Base-by-base conservation (phyloP, 2,113 vertebrate species). In the Delphinapterus leucas region DNA sequence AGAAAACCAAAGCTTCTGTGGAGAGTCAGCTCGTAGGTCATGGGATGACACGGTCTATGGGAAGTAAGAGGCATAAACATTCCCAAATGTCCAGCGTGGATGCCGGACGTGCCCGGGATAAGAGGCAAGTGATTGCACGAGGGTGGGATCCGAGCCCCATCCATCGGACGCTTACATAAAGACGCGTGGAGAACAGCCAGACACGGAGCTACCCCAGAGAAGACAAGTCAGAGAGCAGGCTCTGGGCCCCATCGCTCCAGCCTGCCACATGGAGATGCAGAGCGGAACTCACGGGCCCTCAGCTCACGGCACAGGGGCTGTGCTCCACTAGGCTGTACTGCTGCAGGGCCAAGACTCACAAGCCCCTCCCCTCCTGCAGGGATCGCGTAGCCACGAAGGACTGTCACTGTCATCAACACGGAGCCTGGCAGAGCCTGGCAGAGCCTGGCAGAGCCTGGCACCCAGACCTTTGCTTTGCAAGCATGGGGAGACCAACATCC, bases 291-390 rank as follows among this genome's bases (percentile, higher is more conserved):
- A 1, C 17, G 8, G 55, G 41, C 20, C 67, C 38, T 38, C 14
- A 18, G n/a, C 49, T 33, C 33, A 23, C 5, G n/a, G 8, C 2
- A 8, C 31, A 25, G 1, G 20, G 25, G 33, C 4, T 12, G 8
- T n/a, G 44, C 47, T 10, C 8, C 4, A 20, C 55, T 8, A 53
- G 63, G 44, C 21, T 77, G 44, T 31, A 68, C 68, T 33, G 47
- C 17, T 3, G 3, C n/a, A 11, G 17, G 17, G 7, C 3, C 2
- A 38, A 49, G 49, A 71, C 2, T 0, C 1, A 63, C 0, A 9
- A 6, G 2, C 15, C 17, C 36, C 44, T 15, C 28, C 3, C 11
- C n/a, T 70, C 77, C 55, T 68, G 31, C n/a, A 23, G 23, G 55
- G 41, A 8, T 33, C 1, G 36, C 18, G 6, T 8, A 28, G 65